These are phyloP conservation scores for Torymus aiolomorphi DNA, from an alignment of 2,888 invertebrate species.

Conservation along the genomic window DNA sequence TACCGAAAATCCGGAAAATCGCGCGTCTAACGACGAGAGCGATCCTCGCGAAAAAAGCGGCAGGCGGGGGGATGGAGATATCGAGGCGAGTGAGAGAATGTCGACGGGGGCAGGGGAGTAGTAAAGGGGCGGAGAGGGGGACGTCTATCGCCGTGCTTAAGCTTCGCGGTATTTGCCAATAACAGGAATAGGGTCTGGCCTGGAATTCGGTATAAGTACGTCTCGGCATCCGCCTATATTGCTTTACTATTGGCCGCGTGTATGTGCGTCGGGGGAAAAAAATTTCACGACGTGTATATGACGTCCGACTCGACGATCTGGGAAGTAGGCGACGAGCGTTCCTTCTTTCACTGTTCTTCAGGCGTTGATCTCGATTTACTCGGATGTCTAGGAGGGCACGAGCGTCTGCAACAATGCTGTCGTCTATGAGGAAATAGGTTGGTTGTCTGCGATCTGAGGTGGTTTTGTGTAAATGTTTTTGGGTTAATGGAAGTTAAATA, in stretches of 20 bases:
- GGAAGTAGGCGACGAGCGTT: too few species aligned
- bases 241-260: constrained; percentile 66
- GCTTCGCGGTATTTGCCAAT: constrained; percentile 63
- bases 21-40: constrained; percentile 25
- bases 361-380: too few species aligned
- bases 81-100: constrained; percentile 9
- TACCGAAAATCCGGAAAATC: constrained; percentile 33
- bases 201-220: constrained; percentile 71
- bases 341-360: too few species aligned
- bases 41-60: neutral
- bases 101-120: neutral
- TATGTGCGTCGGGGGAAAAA: constrained; percentile 35
- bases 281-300: constrained; percentile 50
- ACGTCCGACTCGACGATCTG: neutral
- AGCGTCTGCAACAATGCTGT: too few species aligned
- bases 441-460: too few species aligned
- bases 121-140: neutral
- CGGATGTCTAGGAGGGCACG: too few species aligned
- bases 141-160: constrained; percentile 27
- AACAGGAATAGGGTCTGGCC: constrained; percentile 64
- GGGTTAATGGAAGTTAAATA: too few species aligned
- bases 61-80: constrained; percentile 2
- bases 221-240: constrained; percentile 66
- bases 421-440: too few species aligned
- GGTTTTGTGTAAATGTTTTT: too few species aligned